Evolutionary conservation across 1,140 invertebrate species (phyloP).

Genomic region (Polypedilum vanderplanki): DNA sequence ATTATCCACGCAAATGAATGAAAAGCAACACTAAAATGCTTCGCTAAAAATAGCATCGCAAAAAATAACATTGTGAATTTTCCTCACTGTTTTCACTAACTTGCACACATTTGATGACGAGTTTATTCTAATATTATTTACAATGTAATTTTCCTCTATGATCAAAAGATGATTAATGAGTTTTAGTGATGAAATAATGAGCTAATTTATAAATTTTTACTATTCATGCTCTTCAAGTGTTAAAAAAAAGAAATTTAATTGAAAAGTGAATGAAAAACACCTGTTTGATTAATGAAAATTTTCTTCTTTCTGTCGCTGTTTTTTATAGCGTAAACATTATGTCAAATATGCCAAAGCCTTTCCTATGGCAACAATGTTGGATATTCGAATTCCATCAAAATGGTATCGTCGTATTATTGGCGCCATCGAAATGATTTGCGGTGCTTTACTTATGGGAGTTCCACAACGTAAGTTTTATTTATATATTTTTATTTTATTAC

Average conservation of each 20-base stretch:
- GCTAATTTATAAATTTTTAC: too few species aligned
- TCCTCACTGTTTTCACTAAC: not conserved
- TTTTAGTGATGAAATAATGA: too few species aligned
- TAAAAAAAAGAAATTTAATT: too few species aligned
- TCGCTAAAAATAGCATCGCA: constrained; percentile 8
- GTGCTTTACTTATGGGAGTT: constrained; percentile 76
- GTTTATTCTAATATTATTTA: too few species aligned
- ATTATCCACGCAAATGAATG: not conserved
- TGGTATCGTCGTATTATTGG: constrained; percentile 86
- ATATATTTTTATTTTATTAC: too few species aligned
- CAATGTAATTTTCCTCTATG: too few species aligned
- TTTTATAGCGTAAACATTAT: constrained; percentile 88
- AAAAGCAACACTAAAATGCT: constrained; percentile 13
- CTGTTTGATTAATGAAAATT: constrained; percentile 28
- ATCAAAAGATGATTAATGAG: too few species aligned
- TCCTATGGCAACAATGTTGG: constrained; percentile 71
- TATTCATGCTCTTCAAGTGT: too few species aligned
- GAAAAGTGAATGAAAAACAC: not conserved
- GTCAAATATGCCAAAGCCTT: constrained; percentile 96
- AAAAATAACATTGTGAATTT: constrained; percentile 13
- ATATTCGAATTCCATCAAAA: constrained; percentile 86
- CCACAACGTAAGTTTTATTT: constrained; percentile 74
- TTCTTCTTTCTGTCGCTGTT: constrained; percentile 35
- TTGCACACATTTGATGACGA: not conserved
- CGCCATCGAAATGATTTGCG: constrained; percentile 81